Percentiles rank a stretch among this genome's conserved stretches.
These are phyloP conservation scores for Bubo scandiacus DNA, from an alignment of 2,113 vertebrate species.

Conservation along the genomic window DNA sequence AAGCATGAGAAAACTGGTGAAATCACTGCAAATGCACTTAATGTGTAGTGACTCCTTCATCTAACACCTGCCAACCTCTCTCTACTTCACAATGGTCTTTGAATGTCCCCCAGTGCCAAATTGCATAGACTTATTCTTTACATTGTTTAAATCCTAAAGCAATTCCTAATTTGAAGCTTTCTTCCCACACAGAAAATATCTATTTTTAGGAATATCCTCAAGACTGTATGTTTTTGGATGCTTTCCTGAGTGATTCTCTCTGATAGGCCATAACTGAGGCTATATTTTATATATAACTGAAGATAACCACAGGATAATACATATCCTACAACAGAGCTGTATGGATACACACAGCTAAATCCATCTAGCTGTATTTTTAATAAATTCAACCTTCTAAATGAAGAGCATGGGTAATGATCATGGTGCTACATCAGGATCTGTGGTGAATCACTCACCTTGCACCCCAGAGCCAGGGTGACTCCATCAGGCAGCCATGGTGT, in stretches of 20 bases:
- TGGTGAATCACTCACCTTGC: background rate
- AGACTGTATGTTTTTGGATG: background rate
- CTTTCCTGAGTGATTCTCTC: background rate
- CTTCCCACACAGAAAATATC: background rate
- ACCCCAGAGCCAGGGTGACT: background rate
- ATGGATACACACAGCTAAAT: background rate
- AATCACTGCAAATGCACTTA: background rate
- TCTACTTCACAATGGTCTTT: background rate
- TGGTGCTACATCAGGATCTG: background rate
- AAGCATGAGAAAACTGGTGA: background rate
- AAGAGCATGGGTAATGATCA: fast-evolving
- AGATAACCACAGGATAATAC: background rate
- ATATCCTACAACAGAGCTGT: background rate
- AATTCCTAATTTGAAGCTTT: background rate
- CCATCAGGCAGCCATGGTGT: too few relatives aligned
- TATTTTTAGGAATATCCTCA: background rate
- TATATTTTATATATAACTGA: background rate
- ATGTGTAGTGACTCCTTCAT: background rate
- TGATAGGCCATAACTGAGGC: background rate
- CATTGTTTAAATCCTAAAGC: background rate
- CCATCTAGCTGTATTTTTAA: background rate
- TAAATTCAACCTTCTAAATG: background rate
- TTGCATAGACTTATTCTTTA: background rate
- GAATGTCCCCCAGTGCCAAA: background rate
- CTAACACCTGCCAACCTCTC: background rate